These are phyloP conservation scores for Charina bottae DNA, from an alignment of 2,113 vertebrate species.

Conservation along the genomic window DNA sequence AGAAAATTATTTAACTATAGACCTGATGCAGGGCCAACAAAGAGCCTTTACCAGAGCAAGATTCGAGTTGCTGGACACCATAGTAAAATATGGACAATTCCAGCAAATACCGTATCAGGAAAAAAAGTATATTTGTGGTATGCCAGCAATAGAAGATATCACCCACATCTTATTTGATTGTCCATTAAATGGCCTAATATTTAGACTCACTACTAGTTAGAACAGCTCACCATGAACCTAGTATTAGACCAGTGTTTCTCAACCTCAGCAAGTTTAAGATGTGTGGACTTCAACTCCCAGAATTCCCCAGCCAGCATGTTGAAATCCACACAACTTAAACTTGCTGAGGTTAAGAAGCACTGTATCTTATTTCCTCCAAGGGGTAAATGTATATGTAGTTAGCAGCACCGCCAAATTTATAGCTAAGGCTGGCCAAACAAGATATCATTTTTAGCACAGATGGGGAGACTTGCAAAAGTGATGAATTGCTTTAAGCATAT, in stretches of 20 bases:
- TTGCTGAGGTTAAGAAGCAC: too few species aligned
- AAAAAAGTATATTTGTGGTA: neutral
- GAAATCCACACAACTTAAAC: too few species aligned
- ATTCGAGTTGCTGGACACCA: neutral
- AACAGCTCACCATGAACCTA: neutral
- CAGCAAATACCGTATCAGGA: neutral
- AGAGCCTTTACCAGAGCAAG: neutral
- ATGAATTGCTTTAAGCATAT: neutral
- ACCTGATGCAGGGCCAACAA: neutral
- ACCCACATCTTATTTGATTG: too few species aligned
- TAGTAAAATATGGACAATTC: neutral
- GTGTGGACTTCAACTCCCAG: neutral
- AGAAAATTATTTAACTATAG: neutral
- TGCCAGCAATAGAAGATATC: neutral
- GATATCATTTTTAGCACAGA: neutral
- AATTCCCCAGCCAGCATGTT: neutral
- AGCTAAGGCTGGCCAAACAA: neutral
- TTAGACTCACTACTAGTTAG: neutral
- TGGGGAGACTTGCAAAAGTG: neutral
- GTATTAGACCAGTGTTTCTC: neutral
- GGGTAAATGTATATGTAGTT: neutral
- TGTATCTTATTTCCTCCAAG: neutral
- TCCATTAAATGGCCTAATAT: neutral
- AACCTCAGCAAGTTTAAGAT: neutral
- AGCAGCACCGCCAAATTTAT: neutral